Base-by-base conservation (phyloP, 2,113 vertebrate species). In the Laticauda laticaudata region DNA sequence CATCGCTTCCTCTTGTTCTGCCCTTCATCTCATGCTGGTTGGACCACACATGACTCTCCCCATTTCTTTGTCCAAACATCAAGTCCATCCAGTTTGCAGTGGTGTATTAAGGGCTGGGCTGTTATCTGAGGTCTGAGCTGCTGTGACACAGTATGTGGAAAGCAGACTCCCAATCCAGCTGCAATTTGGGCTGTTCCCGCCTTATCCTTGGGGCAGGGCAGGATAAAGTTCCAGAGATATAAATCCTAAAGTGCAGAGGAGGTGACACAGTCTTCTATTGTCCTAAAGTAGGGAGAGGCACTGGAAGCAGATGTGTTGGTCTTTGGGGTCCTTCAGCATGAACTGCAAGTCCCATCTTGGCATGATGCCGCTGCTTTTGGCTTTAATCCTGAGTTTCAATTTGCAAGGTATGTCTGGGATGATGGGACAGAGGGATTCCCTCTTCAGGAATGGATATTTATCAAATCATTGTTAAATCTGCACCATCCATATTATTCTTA, bases 371-470 rank as follows among this genome's bases (percentile, higher is more conserved):
- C 11, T 55, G n/a, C n/a, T 61, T 53, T 18, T 89, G 21, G 51
- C 75, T 26, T 34, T 93, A 57, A 34, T 93, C 6, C 92, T 93
- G 21, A 54, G 89, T 64, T 81, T 93, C 23, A 56, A 93, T 45
- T 26, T 69, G 81, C 81, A 90, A 93, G 92, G 92, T 93, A 90
- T 29, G 81, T 90, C 21, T 89, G 15, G 75, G 45, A 45, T 20
- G 89, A 69, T 43, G 59, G 59, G 15, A 9, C 3, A 14, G 12
- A 86, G 55, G 92, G 57, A n/a, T 43, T 54, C 48, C 23, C 12
- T 29, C 53, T 56, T 56, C 56, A 45, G 39, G 88, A 39, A 43
- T 24, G n/a, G 45, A 26, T 51, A 53, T 57, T 14, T 59, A 34
- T 39, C 34, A 43, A 9, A 81, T 43, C 34, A 21, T 81, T 9